Base-by-base conservation (phyloP, 2,797 vertebrate genomes). In the Triplophysa bombifrons region DNA sequence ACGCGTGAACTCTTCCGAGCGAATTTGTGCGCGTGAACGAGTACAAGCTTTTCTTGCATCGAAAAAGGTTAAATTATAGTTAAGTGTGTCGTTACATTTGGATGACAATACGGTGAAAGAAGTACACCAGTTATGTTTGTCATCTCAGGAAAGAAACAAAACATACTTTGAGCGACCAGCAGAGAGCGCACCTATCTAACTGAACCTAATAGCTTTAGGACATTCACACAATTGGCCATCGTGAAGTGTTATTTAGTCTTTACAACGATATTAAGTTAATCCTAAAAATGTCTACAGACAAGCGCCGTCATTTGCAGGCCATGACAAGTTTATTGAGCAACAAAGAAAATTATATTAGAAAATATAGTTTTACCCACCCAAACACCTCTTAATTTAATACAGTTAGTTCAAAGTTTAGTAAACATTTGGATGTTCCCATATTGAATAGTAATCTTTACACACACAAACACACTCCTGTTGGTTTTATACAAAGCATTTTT, bases 161-260 rank as follows among this genome's bases (percentile, higher is more conserved):
- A 14, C 46, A 48, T 72, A 53, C 76, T 38, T 80, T 46, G 72
- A 82, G 79, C 74, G 84, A 67, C 63, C 84, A 83, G 60, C 74
- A 83, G 84, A 85, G 50, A 61, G 78, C 65, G 76, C 74, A 53
- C 64, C 51, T 72, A 46, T 16, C 77, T 78, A 60, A 74, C 10
- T 55, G 30, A 68, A 48, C 53, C 34, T 1, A 34, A 75, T 70
- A 60, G 74, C 41, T 46, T 4, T 50, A 56, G 34, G 50, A 44
- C 48, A 61, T 64, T 30, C 11, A 46, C 63, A 61, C n/a, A 14
- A 53, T 20, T 3, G 30, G 46, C 64, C 41, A 2, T 30, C 27
- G 69, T 65, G 1, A 66, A 7, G 8, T 19, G 25, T 13, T 2
- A 65, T 53, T 3, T 17, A 14, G 12, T 19, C 7, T 8, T 53